Evolutionary conservation across 2,888 invertebrate species (phyloP).

Genomic region (Heliconius ismenius): DNA sequence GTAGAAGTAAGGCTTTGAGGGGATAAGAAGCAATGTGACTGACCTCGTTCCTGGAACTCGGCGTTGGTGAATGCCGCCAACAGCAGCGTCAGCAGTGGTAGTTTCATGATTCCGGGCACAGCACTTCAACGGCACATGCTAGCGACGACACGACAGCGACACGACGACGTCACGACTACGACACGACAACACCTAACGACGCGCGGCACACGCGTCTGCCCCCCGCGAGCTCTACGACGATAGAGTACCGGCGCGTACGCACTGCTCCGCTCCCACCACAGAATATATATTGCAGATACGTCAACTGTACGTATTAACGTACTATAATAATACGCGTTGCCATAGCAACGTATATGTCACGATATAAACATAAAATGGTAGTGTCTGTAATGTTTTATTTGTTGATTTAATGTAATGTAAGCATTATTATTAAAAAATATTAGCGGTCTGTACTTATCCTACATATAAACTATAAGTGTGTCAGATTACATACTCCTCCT

Average conservation of each 20-base stretch:
- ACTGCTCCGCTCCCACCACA: conserved; percentile 49
- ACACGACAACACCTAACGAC: conserved; percentile 33
- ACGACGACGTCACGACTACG: conserved; percentile 48
- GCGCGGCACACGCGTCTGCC: conserved; percentile 57
- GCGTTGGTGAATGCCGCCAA: conserved; percentile 54
- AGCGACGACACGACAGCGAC: conserved; percentile 49
- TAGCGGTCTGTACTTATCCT: no score
- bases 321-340: no score
- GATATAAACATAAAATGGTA: no score
- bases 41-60: conserved; percentile 74
- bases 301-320: neutral
- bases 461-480: no score
- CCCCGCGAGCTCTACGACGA: conserved; percentile 64
- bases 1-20: conserved; percentile 20
- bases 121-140: conserved; percentile 59
- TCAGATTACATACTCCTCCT: no score
- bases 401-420: no score
- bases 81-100: conserved; percentile 52
- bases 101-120: conserved; percentile 48
- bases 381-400: no score
- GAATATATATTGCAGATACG: conserved; percentile 47
- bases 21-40: conserved; percentile 39
- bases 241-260: conserved; percentile 56
- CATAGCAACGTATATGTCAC: no score
- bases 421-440: no score